phyloP scores from a whole-genome alignment of 2,797 vertebrate species.

The Sciurus vulgaris region DNA sequence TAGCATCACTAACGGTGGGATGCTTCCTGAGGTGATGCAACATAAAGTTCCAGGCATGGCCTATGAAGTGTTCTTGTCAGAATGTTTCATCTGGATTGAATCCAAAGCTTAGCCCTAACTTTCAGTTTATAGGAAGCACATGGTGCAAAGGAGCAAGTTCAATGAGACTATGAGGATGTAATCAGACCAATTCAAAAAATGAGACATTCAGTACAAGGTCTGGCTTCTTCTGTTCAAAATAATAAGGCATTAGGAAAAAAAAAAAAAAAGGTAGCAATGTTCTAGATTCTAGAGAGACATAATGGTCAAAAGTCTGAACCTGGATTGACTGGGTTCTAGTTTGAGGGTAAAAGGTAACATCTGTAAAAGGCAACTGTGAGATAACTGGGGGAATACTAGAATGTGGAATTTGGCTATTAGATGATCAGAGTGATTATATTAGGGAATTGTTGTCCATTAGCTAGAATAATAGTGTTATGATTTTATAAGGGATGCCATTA shows the following conservation, averaged over 20 bases:
- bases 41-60: neutral
- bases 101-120: neutral
- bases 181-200: neutral
- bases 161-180: neutral
- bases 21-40: neutral
- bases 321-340: neutral
- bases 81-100: neutral
- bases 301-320: neutral
- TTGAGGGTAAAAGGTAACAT: neutral
- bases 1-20: neutral
- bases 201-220: slow-evolving; percentile 13
- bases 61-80: neutral
- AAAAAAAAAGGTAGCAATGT: neutral
- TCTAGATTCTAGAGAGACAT: slow-evolving; percentile 19
- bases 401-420: neutral
- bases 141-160: neutral
- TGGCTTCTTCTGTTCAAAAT: slow-evolving; percentile 1
- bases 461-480: neutral
- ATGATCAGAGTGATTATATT: neutral
- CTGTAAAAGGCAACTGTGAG: neutral
- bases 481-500: neutral
- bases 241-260: neutral
- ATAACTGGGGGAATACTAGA: neutral
- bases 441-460: neutral
- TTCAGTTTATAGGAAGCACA: neutral